Evolutionary conservation across 2,113 vertebrate species (phyloP).

Genomic region (Aleadryas rufinucha): DNA sequence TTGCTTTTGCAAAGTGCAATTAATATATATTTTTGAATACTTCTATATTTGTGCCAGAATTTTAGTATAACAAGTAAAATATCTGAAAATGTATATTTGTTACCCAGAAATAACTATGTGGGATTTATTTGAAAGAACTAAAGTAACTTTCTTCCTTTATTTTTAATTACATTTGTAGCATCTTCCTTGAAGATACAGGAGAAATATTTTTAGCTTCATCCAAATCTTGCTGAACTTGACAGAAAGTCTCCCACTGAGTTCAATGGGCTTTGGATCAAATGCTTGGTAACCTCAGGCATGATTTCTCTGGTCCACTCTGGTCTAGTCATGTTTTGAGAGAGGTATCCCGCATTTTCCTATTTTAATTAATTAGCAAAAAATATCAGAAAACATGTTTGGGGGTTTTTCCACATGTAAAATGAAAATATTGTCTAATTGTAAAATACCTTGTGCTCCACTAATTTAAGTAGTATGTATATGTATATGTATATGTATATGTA

Average conservation of each 20-base stretch:
- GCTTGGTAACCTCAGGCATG: neutral
- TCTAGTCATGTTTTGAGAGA: neutral
- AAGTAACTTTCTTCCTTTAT: neutral
- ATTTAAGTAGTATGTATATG: neutral
- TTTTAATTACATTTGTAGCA: neutral
- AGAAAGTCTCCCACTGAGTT: neutral
- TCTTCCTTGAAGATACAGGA: neutral
- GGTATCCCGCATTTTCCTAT: neutral
- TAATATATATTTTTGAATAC: neutral
- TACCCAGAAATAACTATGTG: neutral
- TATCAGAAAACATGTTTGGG: neutral
- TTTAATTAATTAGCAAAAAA: neutral
- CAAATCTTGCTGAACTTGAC: neutral
- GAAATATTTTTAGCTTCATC: neutral
- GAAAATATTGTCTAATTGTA: neutral
- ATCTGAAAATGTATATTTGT: neutral
- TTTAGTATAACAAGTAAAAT: neutral
- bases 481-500: accelerated
- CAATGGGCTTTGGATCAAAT: neutral
- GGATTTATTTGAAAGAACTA: neutral
- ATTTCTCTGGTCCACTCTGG: neutral
- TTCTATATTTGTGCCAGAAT: neutral
- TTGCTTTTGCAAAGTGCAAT: neutral
- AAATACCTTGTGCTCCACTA: neutral
- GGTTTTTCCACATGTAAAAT: neutral